Evolutionary conservation across 2,888 invertebrate species (phyloP).

Genomic region (Drosophila siamana): DNA sequence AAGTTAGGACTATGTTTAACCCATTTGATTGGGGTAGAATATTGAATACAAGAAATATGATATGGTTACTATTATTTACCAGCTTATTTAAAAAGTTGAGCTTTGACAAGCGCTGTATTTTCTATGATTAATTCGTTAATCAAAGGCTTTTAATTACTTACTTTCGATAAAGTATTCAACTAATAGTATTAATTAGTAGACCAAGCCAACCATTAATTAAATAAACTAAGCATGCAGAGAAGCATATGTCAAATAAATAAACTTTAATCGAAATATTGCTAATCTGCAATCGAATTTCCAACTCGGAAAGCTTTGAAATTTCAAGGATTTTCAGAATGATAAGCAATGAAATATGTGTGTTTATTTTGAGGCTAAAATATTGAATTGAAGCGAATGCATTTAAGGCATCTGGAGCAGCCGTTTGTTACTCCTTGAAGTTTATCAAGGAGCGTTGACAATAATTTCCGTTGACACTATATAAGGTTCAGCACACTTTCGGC

Average conservation of each 20-base stretch:
- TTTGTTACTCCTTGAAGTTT: slow-evolving; percentile 10
- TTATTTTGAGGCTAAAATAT: slow-evolving; percentile 2
- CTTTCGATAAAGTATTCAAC: too few species aligned
- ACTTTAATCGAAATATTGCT: too few species aligned
- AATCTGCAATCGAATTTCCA: too few species aligned
- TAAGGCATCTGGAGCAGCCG: background rate
- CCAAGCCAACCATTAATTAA: too few species aligned
- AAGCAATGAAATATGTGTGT: background rate
- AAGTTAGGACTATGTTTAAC: background rate
- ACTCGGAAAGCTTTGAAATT: background rate
- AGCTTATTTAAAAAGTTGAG: background rate
- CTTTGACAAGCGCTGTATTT: background rate
- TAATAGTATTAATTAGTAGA: too few species aligned
- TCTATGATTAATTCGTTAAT: too few species aligned
- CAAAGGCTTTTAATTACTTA: too few species aligned
- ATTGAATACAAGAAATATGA: too few species aligned
- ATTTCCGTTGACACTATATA: slow-evolving; percentile 42
- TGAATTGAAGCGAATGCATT: background rate
- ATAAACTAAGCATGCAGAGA: too few species aligned
- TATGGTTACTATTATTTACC: too few species aligned
- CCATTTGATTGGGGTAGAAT: background rate
- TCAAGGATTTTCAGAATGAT: too few species aligned
- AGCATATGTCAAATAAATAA: too few species aligned
- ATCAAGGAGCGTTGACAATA: slow-evolving; percentile 34
- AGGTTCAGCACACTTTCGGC: slow-evolving; percentile 30